A percentile compares a stretch with the other conserved stretches of the same genome.
phyloP scores from a whole-genome alignment of 2,797 vertebrate species.

The Heteromormyrus szaboi region DNA sequence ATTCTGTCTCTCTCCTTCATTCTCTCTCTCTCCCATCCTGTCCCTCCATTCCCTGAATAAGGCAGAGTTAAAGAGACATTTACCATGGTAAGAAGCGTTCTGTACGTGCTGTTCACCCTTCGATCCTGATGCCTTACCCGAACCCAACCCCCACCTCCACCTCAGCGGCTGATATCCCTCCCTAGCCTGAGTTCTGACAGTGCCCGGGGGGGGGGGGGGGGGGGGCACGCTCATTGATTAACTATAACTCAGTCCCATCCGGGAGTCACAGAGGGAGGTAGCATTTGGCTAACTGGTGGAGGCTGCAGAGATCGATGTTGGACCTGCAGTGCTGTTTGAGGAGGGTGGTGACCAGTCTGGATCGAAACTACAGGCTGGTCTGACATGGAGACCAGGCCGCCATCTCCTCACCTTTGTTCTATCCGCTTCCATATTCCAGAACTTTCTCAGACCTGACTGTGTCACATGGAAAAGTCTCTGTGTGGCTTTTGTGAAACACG shows the following conservation, averaged over 20 bases:
- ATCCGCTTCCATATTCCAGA: neutral
- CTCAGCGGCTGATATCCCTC: neutral
- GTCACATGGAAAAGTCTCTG: neutral
- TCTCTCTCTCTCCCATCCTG: neutral
- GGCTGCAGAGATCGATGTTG: neutral
- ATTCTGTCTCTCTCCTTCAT: neutral
- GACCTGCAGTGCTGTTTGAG: neutral
- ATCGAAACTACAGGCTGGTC: neutral
- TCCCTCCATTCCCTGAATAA: neutral
- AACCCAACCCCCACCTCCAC: neutral
- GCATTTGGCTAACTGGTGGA: neutral
- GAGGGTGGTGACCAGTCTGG: neutral
- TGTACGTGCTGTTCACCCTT: neutral
- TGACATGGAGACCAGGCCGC: neutral
- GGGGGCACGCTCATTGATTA: neutral
- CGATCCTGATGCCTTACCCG: neutral
- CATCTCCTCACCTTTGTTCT: neutral
- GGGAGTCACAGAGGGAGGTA: neutral
- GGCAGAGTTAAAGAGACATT: neutral
- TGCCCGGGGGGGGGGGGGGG: neutral
- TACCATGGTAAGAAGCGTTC: neutral
- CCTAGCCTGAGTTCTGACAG: neutral
- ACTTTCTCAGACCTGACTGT: neutral
- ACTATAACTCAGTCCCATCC: neutral
- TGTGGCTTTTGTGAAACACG: neutral